Base-by-base conservation (phyloP, 2,113 vertebrate genomes). In the Clupea harengus region DNA sequence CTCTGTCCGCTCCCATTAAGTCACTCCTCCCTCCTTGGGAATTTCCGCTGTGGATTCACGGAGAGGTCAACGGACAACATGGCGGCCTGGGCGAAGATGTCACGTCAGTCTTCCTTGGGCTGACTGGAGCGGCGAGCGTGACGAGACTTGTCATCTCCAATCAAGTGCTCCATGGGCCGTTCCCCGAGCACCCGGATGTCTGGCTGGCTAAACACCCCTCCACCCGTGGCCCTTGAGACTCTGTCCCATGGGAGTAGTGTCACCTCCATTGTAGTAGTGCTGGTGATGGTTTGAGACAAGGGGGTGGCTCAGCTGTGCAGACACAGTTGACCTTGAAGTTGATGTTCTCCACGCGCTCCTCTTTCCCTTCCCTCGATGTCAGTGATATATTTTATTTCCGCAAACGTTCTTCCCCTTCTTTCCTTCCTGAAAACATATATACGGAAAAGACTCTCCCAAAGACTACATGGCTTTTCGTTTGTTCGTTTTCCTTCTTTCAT, bases 81-180 rank as follows among this genome's bases (percentile, higher is more conserved):
- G 72, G 64, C 28, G 64, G 28, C n/a, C n/a, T 72, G 64, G 72
- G 28, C 17, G 15, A 1, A 78, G 72, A 44, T 78, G 32, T 78
- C 72, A 78, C 11, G 13, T 78, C 72, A 4, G 72, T 78, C 72
- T 32, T 78, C 10, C 72, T 1, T 5, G 10, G 25, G 60, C 45
- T 49, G 72, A 18, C 81, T 81, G 85, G 39, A 17, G 52, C 39
- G 84, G 18, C 80, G 83, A 72, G 86, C 85, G 82, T 87, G 88
- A 89, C 84, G 57, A 20, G 57, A 32, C 57, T 86, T 87, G 88
- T 85, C 86, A 82, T n/a, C 49, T 84, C 85, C n/a, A 81, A 85
- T 83, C 57, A 87, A 67, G 45, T 78, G 28, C 86, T 83, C 72
- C 39, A 20, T 18, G 50, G 60, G 83, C 28, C 83, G 84, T 50